phyloP scores from a whole-genome alignment of 1,140 invertebrate species.

The Telenomus remus region DNA sequence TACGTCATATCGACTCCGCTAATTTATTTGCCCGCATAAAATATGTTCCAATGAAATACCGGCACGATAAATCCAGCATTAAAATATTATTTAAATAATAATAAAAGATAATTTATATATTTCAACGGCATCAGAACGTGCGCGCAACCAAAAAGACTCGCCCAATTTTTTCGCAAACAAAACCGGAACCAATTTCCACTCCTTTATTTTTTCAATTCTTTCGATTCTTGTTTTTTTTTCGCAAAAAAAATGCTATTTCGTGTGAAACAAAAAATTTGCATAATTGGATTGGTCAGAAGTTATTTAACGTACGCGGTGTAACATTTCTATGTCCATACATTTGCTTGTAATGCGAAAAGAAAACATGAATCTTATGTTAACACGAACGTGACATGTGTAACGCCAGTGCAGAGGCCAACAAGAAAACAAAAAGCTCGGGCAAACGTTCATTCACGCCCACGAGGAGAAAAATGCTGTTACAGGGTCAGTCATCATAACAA shows the following conservation, averaged over 20 bases:
- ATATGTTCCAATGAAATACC: constrained; percentile 44
- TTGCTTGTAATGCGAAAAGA: constrained; percentile 20
- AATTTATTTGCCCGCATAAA: constrained; percentile 49
- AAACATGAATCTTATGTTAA: constrained; percentile 47
- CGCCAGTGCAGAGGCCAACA: constrained; percentile 49
- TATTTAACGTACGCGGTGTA: not conserved
- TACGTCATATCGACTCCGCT: constrained; percentile 45
- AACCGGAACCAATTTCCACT: too few species aligned
- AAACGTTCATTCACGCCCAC: constrained; percentile 64
- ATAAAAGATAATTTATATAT: not conserved
- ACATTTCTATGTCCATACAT: constrained; percentile 7
- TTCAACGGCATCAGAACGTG: not conserved
- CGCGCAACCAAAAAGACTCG: too few species aligned
- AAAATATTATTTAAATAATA: constrained; percentile 27
- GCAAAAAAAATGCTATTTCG: too few species aligned
- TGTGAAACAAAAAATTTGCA: too few species aligned
- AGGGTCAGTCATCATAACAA: constrained; percentile 65
- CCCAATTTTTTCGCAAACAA: too few species aligned
- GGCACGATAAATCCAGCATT: constrained; percentile 45
- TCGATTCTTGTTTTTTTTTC: too few species aligned
- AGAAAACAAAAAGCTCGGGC: constrained; percentile 54
- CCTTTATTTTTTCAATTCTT: too few species aligned
- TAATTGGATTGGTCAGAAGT: too few species aligned
- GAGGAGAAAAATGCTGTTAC: constrained; percentile 64
- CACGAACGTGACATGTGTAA: constrained; percentile 52